A percentile compares a stretch with the other conserved stretches of the same genome.
Conservation (phyloP, 2,888 invertebrate species). For the Zygogramma bicolorata region DNA sequence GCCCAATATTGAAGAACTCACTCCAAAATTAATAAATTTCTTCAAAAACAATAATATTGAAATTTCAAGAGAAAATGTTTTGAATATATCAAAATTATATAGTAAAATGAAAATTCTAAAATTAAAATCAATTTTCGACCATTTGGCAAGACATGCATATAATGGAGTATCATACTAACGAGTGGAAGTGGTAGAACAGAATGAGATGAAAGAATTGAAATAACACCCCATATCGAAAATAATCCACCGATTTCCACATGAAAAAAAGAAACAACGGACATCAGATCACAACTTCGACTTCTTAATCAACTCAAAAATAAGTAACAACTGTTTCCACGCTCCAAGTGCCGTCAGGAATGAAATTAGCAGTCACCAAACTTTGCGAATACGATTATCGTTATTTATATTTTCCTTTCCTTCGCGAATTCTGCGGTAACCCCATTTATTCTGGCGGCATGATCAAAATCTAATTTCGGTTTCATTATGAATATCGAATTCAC, state of each 20-base stretch:
- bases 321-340: constrained; percentile 32
- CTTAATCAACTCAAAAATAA: constrained; percentile 24
- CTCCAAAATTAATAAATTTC: too few species aligned
- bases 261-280: not conserved
- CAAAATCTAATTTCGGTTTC: constrained; percentile 38
- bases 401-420: constrained; percentile 40
- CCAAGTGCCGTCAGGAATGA: constrained; percentile 14
- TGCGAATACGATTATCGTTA: constrained; percentile 36
- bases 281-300: not conserved
- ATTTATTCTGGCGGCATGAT: constrained; percentile 37
- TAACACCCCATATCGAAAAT: too few species aligned
- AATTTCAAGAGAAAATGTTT: too few species aligned
- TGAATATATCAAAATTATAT: too few species aligned
- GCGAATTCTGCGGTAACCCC: constrained; percentile 29
- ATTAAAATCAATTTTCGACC: too few species aligned
- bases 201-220: too few species aligned
- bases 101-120: too few species aligned
- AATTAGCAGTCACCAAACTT: constrained; percentile 35
- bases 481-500: constrained; percentile 37
- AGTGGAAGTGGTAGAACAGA: too few species aligned
- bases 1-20: too few species aligned
- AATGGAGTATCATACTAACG: too few species aligned
- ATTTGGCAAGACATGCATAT: too few species aligned
- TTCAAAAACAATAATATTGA: too few species aligned
- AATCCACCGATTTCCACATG: not conserved